Evolutionary conservation across 2,888 invertebrate genomes (phyloP), one percentile per base, ranked within the genome.

Genomic region (Escarpia spicata): DNA sequence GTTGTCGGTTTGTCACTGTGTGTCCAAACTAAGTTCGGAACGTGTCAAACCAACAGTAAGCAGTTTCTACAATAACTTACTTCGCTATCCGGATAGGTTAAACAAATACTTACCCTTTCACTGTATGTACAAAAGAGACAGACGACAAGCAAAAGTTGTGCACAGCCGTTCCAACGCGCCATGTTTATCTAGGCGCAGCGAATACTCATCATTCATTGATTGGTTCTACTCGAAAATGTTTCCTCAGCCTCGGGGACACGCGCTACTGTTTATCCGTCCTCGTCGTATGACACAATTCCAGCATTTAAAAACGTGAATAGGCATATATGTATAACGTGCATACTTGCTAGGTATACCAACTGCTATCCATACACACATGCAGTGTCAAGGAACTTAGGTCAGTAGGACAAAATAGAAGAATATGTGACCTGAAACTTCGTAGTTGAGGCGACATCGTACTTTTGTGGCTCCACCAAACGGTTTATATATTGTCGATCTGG

Each of bases 161-260:
- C 75, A 75, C 75, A 75, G 19, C 75, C n/a, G 75, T 75, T 19
- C 19, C 75, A 75, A 75, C 75, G 75, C 75, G 75, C 75, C 75
- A 75, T 75, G 75, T 75, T 75, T 75, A 75, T 75, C 75, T 75
- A 75, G 6, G 75, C 75, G 75, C 75, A 75, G 75, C 75, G 75
- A 75, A 75, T 75, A 75, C 19, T 75, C 19, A 6, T 75, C 75
- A 75, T 75, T 26, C 6, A 75, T 75, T 75, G 75, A 75, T 75
- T 75, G 75, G 75, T 26, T 75, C 75, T 75, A 75, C 75, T 75
- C 75, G 75, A 75, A 75, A 75, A 75, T 75, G 75, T 75, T 75
- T 75, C 2, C 52, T 52, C 52, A 12, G 52, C 37, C 37, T 52
- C 52, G 8, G 52, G 75, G 75, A 75, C 75, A 75, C 75, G 75